These are phyloP conservation scores for Raphicerus campestris DNA, from an alignment of 2,113 vertebrate genomes.

Conservation along the genomic window DNA sequence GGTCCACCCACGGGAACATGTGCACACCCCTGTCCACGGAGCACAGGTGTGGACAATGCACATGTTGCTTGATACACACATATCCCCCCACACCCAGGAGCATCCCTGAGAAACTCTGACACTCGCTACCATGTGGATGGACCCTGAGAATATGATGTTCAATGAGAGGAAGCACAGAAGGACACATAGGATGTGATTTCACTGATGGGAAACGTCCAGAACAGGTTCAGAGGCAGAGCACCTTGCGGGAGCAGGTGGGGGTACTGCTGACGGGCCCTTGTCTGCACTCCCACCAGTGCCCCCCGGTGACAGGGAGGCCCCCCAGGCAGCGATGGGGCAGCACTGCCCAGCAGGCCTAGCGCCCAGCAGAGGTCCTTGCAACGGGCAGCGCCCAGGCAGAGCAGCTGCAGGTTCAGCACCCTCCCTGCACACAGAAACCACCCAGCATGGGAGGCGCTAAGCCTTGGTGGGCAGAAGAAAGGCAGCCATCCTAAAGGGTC, in stretches of 20 bases:
- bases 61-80: fast-evolving
- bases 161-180: neutral
- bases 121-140: fast-evolving
- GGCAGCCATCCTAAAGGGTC: neutral
- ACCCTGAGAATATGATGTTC: neutral
- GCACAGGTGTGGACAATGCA: neutral
- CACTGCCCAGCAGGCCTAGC: neutral
- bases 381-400: neutral
- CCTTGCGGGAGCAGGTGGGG: neutral
- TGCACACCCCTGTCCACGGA: fast-evolving
- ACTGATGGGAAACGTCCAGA: neutral
- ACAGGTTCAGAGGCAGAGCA: neutral
- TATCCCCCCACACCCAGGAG: fast-evolving
- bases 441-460: neutral
- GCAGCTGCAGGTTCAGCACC: neutral
- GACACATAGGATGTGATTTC: neutral
- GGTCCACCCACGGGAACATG: neutral
- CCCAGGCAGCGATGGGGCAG: neutral
- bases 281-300: fast-evolving
- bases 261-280: neutral
- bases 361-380: neutral
- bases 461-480: neutral
- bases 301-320: neutral
- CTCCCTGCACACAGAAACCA: neutral
- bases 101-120: fast-evolving